phyloP scores from a whole-genome alignment of 2,888 invertebrate species.

The Osedax fenrisi region DNA sequence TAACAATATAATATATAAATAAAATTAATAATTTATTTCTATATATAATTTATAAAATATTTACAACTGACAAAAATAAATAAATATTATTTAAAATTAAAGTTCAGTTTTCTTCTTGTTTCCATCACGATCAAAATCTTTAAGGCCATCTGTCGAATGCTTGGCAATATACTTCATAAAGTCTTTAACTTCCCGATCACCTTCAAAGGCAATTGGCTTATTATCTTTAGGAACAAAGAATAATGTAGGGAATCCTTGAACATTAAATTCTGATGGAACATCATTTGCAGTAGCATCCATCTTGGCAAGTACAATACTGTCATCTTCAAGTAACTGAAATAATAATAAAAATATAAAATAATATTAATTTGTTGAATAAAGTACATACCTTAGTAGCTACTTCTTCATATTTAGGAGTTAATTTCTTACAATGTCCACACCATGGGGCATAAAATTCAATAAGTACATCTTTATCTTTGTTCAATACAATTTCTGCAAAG shows the following conservation, averaged over 20 bases:
- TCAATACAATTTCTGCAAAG: slow-evolving; percentile 81
- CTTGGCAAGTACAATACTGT: slow-evolving; percentile 63
- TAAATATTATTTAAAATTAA: background rate
- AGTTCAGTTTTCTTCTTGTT: slow-evolving; percentile 47
- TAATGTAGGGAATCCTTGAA: slow-evolving; percentile 90
- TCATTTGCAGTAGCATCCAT: slow-evolving; percentile 98
- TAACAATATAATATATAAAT: background rate
- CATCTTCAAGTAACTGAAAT: slow-evolving; percentile 31
- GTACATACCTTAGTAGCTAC: slow-evolving; percentile 58
- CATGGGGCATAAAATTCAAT: slow-evolving; percentile 98
- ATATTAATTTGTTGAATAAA: background rate
- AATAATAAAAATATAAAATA: background rate
- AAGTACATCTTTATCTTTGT: slow-evolving; percentile 79
- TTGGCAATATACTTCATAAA: slow-evolving; percentile 86
- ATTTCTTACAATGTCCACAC: slow-evolving; percentile 89
- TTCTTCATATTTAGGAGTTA: slow-evolving; percentile 84
- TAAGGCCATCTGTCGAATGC: slow-evolving; percentile 75
- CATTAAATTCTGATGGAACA: slow-evolving; percentile 78
- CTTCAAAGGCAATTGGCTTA: slow-evolving; percentile 56
- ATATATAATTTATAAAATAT: background rate
- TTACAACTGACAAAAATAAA: background rate
- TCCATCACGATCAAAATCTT: slow-evolving; percentile 74
- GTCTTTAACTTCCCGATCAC: slow-evolving; percentile 81
- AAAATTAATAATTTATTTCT: background rate
- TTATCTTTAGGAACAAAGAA: slow-evolving; percentile 81